phyloP scores from a whole-genome alignment of 2,888 invertebrate genomes.

The Dugesia japonica region DNA sequence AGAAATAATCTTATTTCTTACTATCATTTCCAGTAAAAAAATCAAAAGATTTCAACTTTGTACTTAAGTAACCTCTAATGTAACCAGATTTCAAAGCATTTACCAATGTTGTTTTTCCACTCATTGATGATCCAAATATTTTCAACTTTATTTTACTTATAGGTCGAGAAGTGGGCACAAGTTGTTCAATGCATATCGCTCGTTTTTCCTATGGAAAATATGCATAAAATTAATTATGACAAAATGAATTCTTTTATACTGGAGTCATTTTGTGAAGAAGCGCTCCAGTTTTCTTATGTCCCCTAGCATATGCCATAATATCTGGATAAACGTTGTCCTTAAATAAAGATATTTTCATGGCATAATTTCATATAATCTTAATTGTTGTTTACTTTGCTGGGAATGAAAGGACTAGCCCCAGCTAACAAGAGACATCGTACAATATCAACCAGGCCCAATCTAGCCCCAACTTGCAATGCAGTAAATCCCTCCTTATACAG shows the following conservation, averaged over 20 bases:
- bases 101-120: conserved; percentile 56
- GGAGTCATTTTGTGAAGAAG: conserved; percentile 56
- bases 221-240: neutral
- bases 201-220: conserved; percentile 38
- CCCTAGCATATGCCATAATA: conserved; percentile 62
- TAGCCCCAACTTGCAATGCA: conserved; percentile 58
- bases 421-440: conserved; percentile 57
- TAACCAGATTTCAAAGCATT: conserved; percentile 55
- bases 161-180: conserved; percentile 49
- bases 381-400: conserved; percentile 48
- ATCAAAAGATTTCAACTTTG: conserved; percentile 31
- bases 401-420: conserved; percentile 56
- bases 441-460: conserved; percentile 57
- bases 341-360: too few relatives aligned
- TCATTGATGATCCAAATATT: conserved; percentile 56
- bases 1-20: neutral
- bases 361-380: neutral
- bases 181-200: conserved; percentile 53
- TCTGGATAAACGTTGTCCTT: conserved; percentile 59
- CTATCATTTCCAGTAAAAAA: neutral
- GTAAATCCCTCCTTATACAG: conserved; percentile 38
- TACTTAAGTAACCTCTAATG: conserved; percentile 54
- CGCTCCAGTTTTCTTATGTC: conserved; percentile 57
- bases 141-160: conserved; percentile 54
- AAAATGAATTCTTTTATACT: conserved; percentile 46